A percentile compares a stretch with the other conserved stretches of the same genome.
These are phyloP conservation scores for Cinclus cinclus DNA, from an alignment of 2,113 vertebrate species.

Conservation along the genomic window DNA sequence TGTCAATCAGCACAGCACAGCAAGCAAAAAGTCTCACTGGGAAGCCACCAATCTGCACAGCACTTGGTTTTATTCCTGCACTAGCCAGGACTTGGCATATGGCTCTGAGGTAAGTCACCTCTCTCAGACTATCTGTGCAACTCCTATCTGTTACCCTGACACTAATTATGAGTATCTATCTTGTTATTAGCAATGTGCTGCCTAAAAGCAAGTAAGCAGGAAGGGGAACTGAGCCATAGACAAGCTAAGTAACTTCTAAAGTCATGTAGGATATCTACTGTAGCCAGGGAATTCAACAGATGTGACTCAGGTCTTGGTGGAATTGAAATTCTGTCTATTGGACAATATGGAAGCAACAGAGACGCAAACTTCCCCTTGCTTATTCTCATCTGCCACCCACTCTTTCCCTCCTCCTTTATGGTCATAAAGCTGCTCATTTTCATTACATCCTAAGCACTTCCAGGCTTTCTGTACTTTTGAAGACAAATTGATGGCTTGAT, in stretches of 20 bases:
- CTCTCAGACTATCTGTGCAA: not conserved
- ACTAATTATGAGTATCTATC: not conserved
- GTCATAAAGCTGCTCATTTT: not conserved
- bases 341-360: not conserved
- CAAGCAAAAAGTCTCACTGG: not conserved
- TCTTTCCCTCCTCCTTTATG: not conserved
- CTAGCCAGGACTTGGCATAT: not conserved
- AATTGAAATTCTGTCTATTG: not conserved
- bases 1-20: not conserved
- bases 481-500: not conserved
- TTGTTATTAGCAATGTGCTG: not conserved
- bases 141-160: not conserved
- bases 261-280: not conserved
- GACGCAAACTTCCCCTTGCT: not conserved
- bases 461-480: not conserved
- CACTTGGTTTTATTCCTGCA: not conserved
- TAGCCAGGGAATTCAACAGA: not conserved
- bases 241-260: not conserved
- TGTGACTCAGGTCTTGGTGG: not conserved
- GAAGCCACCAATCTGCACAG: not conserved
- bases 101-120: not conserved
- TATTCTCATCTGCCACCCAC: not conserved
- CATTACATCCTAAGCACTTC: not conserved
- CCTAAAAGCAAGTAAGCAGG: not conserved
- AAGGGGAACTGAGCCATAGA: not conserved